Percentiles rank a stretch among this genome's conserved stretches.
Evolutionary conservation across 2,113 vertebrate genomes (phyloP).

Genomic region (Turdus rufiventris): DNA sequence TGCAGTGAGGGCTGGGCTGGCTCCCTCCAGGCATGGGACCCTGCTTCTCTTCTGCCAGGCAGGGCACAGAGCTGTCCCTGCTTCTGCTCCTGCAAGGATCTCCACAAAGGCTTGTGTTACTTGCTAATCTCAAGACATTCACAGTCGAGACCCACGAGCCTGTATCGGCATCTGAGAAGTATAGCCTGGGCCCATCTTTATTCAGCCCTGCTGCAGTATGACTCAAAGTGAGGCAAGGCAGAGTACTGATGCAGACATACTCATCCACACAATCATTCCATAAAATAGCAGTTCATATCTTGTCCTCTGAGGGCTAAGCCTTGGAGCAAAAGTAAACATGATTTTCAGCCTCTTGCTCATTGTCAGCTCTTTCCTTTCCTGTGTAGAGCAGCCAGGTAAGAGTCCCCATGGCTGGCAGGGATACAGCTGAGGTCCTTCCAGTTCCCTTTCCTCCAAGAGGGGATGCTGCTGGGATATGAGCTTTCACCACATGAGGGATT

Average conservation of each 20-base stretch:
- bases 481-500: background rate
- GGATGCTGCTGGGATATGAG: background rate
- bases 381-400: background rate
- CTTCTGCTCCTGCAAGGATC: background rate
- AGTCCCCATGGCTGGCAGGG: rapidly evolving
- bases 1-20: background rate
- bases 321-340: background rate
- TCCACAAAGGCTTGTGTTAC: background rate
- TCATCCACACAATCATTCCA: background rate
- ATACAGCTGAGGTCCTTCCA: background rate
- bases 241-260: background rate
- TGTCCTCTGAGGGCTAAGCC: background rate
- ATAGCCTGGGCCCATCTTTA: background rate
- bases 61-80: background rate
- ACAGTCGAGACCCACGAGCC: background rate
- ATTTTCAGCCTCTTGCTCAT: background rate
- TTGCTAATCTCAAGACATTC: background rate
- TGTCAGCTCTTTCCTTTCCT: background rate
- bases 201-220: background rate
- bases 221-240: background rate
- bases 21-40: background rate
- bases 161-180: background rate
- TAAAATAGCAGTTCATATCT: background rate
- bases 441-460: background rate
- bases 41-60: background rate